Evolutionary conservation across 1,140 invertebrate genomes (phyloP), one percentile per base, ranked within the genome.

Genomic region (Monochamus saltuarius): DNA sequence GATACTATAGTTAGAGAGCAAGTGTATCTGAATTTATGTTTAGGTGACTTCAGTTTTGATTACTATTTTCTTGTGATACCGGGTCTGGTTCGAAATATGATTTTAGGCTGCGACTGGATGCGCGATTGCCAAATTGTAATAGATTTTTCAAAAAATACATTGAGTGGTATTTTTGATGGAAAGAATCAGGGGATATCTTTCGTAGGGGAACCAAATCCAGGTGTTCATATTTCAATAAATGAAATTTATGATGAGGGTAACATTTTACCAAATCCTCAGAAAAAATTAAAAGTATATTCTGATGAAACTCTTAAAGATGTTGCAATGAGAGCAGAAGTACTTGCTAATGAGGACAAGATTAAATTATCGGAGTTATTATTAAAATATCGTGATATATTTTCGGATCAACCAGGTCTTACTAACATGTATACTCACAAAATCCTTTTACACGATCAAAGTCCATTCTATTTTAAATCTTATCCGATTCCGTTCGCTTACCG

Each of bases 401-500:
- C 58, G 14, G 22, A 52, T 8, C 36, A 65, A 14, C 61, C 63
- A 29, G 69, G 65, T 0, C 56, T 40, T 13, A 46, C 54, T 0
- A 62, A 60, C 39, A 57, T 55, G 22, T 74, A 72, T 45, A 42
- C 64, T 29, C 68, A 74, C 54, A 46, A 58, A 56, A 71, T 73
- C 16, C 65, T 52, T 34, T 57, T 74, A 54, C 14, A 9, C 7
- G 17, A 55, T 17, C 37, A 71, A 1, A 55, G 39, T 16, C 64
- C 69, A 6, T 37, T 70, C 17, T 43, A 68, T n/a, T 66, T 59
- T 22, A 54, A 49, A 11, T 53, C 65, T 1, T 73, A 73, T 60
- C 70, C 70, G 16, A 34, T 73, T n/a, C 72, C 70, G 9, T 66
- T 62, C 57, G 64, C 65, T 0, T 71, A 68, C 61, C 49, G 64